Evolutionary conservation across 2,797 vertebrate species (phyloP), one percentile per base, ranked within the genome.

Genomic region (Melanotaenia boesemani): DNA sequence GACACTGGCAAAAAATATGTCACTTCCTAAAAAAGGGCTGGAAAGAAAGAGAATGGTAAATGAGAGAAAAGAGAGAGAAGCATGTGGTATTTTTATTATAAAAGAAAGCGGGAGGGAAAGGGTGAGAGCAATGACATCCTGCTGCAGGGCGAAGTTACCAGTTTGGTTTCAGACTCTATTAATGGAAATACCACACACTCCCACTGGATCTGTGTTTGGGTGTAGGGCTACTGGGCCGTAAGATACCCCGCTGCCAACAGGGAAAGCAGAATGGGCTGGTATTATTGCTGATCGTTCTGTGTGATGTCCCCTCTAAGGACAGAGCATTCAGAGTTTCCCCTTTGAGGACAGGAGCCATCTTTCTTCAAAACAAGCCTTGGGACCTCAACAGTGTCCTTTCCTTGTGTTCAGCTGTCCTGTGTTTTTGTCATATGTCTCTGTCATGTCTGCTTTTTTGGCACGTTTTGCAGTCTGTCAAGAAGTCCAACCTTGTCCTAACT

Each of bases 131-230:
- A 28, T 74, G 70, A 76, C 60, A 67, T 65, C 36, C 52, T 58
- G 81, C 90, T 83, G 62, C 74, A 82, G 90, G 90, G 85, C 79
- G 1, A 82, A 78, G 78, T 48, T 79, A 66, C 70, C 58, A 59
- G 48, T 76, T 87, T 81, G 64, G 74, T 66, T 83, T 72, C 80
- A 82, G 70, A 81, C 50, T 83, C 88, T 89, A 86, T 84, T 86
- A 84, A 87, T 83, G 86, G 86, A 92, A 92, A 91, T 91, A 83
- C 80, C 87, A 88, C 18, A 1, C 2, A 0, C 1, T 88, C 85
- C 75, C 87, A 80, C 81, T 62, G 60, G 89, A 58, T 2, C 2
- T 7, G 74, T 65, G 67, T 84, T 79, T 77, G 57, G 80, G 58
- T 79, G 61, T 65, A 39, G 44, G 55, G 75, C 79, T 64, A 72